Evolutionary conservation across 2,113 vertebrate species (phyloP).

Genomic region (Tilapia sparmanii): DNA sequence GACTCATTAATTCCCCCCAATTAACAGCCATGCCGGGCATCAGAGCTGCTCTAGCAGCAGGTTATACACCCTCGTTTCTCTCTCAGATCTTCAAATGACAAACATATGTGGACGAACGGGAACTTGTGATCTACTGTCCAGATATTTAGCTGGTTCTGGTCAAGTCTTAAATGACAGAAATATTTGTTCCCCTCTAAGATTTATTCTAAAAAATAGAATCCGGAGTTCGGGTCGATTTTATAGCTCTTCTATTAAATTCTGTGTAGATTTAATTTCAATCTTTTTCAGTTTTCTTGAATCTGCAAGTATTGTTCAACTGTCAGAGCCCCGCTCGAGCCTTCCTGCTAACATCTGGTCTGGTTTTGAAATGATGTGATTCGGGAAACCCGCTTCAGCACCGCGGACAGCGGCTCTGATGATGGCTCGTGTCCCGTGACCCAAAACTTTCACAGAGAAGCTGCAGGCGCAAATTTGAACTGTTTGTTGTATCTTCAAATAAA

Average conservation of each 20-base stretch:
- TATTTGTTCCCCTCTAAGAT: not conserved
- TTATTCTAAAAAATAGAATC: not conserved
- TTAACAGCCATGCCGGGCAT: not conserved
- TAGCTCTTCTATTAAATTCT: not conserved
- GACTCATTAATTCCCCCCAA: not conserved
- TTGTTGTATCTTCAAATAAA: not conserved
- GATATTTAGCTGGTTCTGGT: not conserved
- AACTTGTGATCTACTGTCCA: not conserved
- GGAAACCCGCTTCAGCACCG: conserved; percentile 68
- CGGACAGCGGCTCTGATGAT: conserved; percentile 65
- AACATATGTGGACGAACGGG: not conserved
- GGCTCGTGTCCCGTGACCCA: not conserved
- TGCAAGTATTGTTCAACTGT: not conserved
- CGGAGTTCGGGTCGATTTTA: not conserved
- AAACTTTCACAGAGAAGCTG: not conserved
- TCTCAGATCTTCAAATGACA: not conserved
- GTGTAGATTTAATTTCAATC: not conserved
- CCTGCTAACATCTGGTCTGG: not conserved
- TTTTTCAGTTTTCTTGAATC: not conserved
- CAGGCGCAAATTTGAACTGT: not conserved
- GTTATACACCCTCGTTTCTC: not conserved
- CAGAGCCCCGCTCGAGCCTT: not conserved
- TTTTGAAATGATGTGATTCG: not conserved
- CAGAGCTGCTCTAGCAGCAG: not conserved
- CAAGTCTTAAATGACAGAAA: not conserved